Evolutionary conservation across 2,888 invertebrate genomes (phyloP).

Genomic region (Xestobium rufovillosum): DNA sequence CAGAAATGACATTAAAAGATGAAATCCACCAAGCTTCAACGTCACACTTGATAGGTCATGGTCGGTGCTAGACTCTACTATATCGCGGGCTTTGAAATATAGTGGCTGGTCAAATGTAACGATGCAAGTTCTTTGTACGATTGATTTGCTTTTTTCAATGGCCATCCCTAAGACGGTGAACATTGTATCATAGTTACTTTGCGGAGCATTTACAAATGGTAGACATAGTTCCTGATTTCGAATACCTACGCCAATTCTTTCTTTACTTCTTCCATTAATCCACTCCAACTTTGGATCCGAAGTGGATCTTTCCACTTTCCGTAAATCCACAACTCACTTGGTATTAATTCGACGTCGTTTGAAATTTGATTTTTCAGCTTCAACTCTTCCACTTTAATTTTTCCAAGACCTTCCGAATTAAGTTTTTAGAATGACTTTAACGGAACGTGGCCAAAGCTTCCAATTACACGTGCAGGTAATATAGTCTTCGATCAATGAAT

Average conservation of each 20-base stretch:
- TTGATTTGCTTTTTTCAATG: conserved; percentile 12
- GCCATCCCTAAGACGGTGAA: conserved; percentile 19
- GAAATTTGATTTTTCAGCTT: too few relatives aligned
- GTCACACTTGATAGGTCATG: conserved; percentile 14
- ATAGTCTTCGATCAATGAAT: too few relatives aligned
- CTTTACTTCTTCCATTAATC: conserved; percentile 23
- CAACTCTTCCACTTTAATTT: too few relatives aligned
- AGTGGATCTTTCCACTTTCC: background rate
- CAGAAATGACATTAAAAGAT: conserved; percentile 10
- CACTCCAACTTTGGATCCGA: conserved; percentile 20
- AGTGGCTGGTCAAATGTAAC: conserved; percentile 29
- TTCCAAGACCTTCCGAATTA: too few relatives aligned
- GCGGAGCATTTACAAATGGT: conserved; percentile 20
- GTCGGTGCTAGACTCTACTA: conserved; percentile 11
- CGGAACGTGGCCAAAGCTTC: too few relatives aligned
- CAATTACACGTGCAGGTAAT: too few relatives aligned
- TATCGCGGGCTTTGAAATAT: conserved; percentile 24
- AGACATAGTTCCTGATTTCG: too few relatives aligned
- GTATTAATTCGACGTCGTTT: too few relatives aligned
- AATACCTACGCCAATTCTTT: too few relatives aligned
- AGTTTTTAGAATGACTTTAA: too few relatives aligned
- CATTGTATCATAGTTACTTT: conserved; percentile 22
- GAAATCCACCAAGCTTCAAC: conserved; percentile 16
- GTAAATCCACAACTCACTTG: too few relatives aligned
- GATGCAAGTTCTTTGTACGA: conserved; percentile 20